Percentiles rank a stretch among this genome's conserved stretches.
Evolutionary conservation across 2,113 vertebrate species (phyloP).

Genomic region (Turdus rufiventris): DNA sequence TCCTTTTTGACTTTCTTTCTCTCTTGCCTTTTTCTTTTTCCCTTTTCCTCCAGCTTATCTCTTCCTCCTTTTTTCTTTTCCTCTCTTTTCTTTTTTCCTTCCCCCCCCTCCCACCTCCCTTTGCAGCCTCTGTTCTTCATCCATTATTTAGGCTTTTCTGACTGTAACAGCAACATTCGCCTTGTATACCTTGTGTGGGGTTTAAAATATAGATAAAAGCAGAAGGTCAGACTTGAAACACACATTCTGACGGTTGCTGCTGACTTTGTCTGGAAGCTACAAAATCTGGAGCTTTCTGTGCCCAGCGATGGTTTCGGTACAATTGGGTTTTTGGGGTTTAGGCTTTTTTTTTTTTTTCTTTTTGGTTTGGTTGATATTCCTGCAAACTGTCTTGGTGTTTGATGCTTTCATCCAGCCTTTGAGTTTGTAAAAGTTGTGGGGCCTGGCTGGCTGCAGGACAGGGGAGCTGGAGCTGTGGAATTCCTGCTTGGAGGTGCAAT

Average conservation of each 20-base stretch:
- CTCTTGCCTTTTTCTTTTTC: neutral
- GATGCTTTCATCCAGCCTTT: conserved; percentile 45
- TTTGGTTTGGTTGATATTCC: neutral
- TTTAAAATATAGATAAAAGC: conserved; percentile 99
- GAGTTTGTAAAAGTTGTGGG: conserved; percentile 43
- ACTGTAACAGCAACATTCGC: conserved; percentile 86
- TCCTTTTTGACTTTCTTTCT: neutral
- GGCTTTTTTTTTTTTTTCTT: no score
- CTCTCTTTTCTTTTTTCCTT: neutral
- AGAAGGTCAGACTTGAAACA: conserved; percentile 90
- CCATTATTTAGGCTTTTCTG: conserved; percentile 85
- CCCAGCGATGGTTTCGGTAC: neutral
- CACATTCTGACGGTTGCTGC: conserved; percentile 63
- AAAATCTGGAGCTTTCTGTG: conserved; percentile 56
- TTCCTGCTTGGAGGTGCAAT: neutral
- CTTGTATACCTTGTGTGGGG: conserved; percentile 93
- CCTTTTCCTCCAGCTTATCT: neutral
- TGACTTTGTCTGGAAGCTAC: conserved; percentile 72
- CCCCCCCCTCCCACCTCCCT: neutral
- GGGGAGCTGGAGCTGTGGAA: neutral
- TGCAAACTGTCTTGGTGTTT: neutral
- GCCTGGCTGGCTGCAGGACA: neutral
- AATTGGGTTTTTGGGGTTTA: neutral
- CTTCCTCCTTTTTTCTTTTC: neutral
- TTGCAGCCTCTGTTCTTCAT: conserved; percentile 81